Evolutionary conservation across 2,888 invertebrate genomes (phyloP).

Genomic region (Elegia similella): DNA sequence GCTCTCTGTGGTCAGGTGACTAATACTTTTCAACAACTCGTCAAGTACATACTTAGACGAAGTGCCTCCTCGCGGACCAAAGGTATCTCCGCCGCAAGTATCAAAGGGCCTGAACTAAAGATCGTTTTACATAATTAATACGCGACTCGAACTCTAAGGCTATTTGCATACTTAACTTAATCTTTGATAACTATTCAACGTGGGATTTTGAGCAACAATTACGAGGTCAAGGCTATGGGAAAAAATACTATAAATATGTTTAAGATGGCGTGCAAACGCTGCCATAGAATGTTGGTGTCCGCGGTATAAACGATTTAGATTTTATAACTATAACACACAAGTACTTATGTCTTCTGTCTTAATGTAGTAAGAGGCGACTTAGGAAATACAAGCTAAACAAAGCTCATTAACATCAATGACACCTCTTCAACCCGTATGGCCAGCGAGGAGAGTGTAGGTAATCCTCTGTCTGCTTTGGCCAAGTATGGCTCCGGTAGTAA

Average conservation of each 20-base stretch:
- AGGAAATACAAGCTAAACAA: too few relatives aligned
- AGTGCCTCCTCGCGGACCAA: not conserved
- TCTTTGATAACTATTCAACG: slow-evolving; percentile 30
- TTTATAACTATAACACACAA: not conserved
- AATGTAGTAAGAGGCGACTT: too few relatives aligned
- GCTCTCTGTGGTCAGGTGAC: too few relatives aligned
- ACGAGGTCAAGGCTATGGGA: slow-evolving; percentile 26
- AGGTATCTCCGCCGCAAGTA: not conserved
- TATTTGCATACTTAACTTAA: slow-evolving; percentile 48
- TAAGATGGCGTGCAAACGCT: not conserved
- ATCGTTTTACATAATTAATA: slow-evolving; percentile 44
- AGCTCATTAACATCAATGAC: too few relatives aligned
- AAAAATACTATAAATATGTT: not conserved
- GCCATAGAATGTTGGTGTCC: not conserved
- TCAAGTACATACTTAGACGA: not conserved
- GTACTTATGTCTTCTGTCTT: not conserved
- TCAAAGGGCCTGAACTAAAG: slow-evolving; percentile 10
- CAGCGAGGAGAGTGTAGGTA: too few relatives aligned
- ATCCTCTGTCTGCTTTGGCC: too few relatives aligned
- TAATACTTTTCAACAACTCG: too few relatives aligned
- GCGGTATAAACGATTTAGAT: not conserved
- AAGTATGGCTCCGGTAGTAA: too few relatives aligned
- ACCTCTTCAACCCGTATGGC: too few relatives aligned
- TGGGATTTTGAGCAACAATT: slow-evolving; percentile 37
- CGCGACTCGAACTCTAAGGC: slow-evolving; percentile 37